Evolutionary conservation across 2,113 vertebrate species (phyloP).

Genomic region (Scalopus aquaticus): DNA sequence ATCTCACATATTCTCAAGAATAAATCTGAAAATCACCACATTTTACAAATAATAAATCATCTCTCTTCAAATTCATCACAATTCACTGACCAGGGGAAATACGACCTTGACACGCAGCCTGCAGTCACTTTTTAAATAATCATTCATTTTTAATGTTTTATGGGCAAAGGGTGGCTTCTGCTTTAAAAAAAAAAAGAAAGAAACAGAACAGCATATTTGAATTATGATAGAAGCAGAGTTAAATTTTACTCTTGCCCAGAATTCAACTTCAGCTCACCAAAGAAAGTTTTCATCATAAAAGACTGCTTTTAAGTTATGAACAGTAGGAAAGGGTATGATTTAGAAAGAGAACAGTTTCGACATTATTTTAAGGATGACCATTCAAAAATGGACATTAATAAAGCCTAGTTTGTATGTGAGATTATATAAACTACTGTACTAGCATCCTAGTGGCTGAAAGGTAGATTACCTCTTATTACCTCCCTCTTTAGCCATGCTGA

Average conservation of each 20-base stretch:
- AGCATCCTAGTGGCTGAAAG: slow-evolving; percentile 46
- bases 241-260: slow-evolving; percentile 58
- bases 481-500: not conserved
- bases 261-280: slow-evolving; percentile 67
- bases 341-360: slow-evolving; percentile 55
- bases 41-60: slow-evolving; percentile 60
- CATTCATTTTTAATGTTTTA: slow-evolving; percentile 59
- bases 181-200: not conserved
- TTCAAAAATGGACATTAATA: slow-evolving; percentile 57
- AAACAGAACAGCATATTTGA: slow-evolving; percentile 36
- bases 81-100: slow-evolving; percentile 58
- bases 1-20: not conserved
- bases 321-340: slow-evolving; percentile 17
- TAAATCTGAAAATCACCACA: slow-evolving; percentile 55
- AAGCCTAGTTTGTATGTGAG: slow-evolving; percentile 18
- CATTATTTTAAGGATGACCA: slow-evolving; percentile 59
- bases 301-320: slow-evolving; percentile 57
- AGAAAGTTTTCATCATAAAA: slow-evolving; percentile 66
- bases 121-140: slow-evolving; percentile 47
- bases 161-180: not conserved
- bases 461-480: slow-evolving; percentile 42
- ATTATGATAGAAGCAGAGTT: slow-evolving; percentile 56
- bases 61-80: slow-evolving; percentile 61
- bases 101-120: slow-evolving; percentile 49
- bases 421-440: slow-evolving; percentile 53